These are phyloP conservation scores for Acanthiza pusilla DNA, from an alignment of 2,797 vertebrate genomes.

Conservation along the genomic window DNA sequence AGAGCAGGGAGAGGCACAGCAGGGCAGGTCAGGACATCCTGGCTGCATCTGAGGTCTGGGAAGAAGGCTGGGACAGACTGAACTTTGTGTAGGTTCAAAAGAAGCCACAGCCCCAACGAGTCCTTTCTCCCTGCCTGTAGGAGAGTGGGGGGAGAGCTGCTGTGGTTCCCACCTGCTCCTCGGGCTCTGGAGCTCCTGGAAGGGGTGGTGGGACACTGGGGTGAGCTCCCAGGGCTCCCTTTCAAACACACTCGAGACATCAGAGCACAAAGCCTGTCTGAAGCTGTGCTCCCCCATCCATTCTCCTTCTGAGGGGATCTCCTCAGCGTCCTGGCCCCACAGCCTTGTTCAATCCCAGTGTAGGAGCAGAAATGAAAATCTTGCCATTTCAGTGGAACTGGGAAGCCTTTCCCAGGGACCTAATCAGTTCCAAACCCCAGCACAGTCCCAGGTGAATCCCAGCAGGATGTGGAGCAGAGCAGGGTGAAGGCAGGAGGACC, in stretches of 20 bases:
- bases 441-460: fast-evolving
- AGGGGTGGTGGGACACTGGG: not conserved
- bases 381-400: not conserved
- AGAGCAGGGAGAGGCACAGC: not conserved
- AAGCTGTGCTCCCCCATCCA: not conserved
- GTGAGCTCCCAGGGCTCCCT: not conserved
- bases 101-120: not conserved
- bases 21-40: not conserved
- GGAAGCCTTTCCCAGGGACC: not conserved
- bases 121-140: not conserved
- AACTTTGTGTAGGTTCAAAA: not conserved
- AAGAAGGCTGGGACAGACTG: not conserved
- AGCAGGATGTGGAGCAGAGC: not conserved
- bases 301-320: not conserved
- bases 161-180: not conserved
- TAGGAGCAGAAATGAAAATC: not conserved
- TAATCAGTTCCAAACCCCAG: not conserved
- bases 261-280: not conserved
- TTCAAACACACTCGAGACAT: fast-evolving
- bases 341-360: not conserved
- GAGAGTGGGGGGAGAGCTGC: not conserved
- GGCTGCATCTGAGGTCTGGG: not conserved
- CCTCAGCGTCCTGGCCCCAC: fast-evolving
- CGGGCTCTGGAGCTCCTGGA: not conserved
- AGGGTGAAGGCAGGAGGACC: not conserved